Conservation (phyloP, 2,888 invertebrate genomes). For the Leucophora obtusa region DNA sequence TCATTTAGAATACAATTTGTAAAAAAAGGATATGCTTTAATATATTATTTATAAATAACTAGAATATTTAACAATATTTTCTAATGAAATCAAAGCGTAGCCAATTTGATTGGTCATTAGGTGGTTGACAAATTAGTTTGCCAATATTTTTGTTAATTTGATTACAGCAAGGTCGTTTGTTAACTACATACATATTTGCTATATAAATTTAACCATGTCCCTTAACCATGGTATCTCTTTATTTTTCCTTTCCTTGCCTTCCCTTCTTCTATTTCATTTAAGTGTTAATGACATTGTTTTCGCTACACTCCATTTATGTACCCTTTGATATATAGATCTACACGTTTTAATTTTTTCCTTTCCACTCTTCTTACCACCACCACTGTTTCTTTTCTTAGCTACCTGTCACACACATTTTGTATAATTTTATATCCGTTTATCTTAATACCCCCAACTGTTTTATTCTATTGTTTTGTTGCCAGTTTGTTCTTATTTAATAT, state of each 20-base stretch:
- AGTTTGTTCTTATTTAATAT: constrained; percentile 32
- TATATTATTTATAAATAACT: constrained; percentile 54
- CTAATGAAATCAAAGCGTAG: background rate
- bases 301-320: background rate
- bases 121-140: background rate
- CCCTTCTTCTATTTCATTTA: constrained; percentile 3
- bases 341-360: background rate
- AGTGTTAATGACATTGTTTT: constrained; percentile 55
- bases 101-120: constrained; percentile 38
- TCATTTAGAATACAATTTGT: constrained; percentile 1
- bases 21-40: constrained; percentile 48
- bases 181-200: constrained; percentile 16
- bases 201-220: too few relatives aligned
- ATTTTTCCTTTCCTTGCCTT: background rate
- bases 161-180: constrained; percentile 26
- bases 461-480: constrained; percentile 2
- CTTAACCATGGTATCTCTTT: constrained; percentile 1
- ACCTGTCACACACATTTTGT: constrained; percentile 8
- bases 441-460: constrained; percentile 39
- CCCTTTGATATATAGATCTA: background rate
- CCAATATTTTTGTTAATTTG: background rate
- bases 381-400: constrained; percentile 41
- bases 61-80: constrained; percentile 18
- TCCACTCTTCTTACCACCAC: constrained; percentile 15
- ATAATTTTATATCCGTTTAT: background rate